Percentiles rank a stretch among this genome's conserved stretches.
These are phyloP conservation scores for Hassar affinis DNA, from an alignment of 2,113 vertebrate species.

Conservation along the genomic window DNA sequence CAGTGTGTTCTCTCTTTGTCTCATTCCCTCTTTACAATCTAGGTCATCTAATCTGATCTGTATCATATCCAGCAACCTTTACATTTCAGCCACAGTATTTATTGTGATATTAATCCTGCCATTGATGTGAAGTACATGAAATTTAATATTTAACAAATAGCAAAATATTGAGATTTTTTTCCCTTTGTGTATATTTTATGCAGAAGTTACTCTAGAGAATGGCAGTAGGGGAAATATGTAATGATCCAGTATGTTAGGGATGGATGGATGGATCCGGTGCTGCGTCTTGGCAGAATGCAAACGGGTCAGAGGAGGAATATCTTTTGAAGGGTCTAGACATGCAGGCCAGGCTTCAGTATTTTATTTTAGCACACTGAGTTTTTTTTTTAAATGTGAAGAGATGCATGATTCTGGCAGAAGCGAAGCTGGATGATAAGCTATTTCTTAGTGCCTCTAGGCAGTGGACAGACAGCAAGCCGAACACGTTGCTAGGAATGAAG, in stretches of 20 bases:
- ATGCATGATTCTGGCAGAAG: not conserved
- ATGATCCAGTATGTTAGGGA: not conserved
- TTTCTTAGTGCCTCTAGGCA: constrained; percentile 2
- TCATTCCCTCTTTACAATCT: constrained; percentile 30
- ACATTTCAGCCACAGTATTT: constrained; percentile 42
- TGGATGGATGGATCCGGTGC: not conserved
- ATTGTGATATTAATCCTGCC: constrained; percentile 32
- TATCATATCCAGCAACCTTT: constrained; percentile 48
- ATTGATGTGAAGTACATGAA: constrained; percentile 31
- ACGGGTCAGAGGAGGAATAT: constrained; percentile 1
- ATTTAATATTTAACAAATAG: not conserved
- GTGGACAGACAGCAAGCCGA: not conserved
- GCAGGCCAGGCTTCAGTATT: not conserved
- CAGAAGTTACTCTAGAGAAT: not conserved
- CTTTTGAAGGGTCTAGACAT: constrained; percentile 4
- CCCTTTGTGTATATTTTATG: not conserved
- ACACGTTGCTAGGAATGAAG: constrained; percentile 4
- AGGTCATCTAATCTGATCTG: constrained; percentile 48
- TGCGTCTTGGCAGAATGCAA: constrained; percentile 2
- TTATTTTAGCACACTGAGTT: not conserved
- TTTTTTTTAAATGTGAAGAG: not conserved
- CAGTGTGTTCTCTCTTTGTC: constrained; percentile 18
- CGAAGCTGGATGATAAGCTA: constrained; percentile 6
- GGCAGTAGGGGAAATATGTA: not conserved
- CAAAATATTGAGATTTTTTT: not conserved